Evolutionary conservation across 1,140 invertebrate species (phyloP).

Genomic region (Pogonus chalceus): DNA sequence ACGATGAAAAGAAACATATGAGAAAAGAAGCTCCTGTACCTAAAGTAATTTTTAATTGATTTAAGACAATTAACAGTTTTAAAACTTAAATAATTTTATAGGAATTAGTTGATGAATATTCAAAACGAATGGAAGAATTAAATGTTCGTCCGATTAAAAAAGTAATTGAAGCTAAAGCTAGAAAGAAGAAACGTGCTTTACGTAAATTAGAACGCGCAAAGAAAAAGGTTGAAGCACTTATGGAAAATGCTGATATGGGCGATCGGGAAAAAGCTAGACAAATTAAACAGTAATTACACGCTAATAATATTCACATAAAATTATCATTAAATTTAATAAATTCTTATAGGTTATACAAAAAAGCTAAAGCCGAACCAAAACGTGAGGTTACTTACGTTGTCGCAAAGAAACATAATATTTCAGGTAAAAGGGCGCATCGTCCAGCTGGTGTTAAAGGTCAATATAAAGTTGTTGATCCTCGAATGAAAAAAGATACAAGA

Average conservation of each 20-base stretch:
- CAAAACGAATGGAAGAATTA: slow-evolving; percentile 71
- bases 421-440: slow-evolving; percentile 62
- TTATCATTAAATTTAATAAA: too few species aligned
- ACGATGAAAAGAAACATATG: slow-evolving; percentile 91
- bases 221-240: slow-evolving; percentile 86
- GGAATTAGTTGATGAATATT: slow-evolving; percentile 62
- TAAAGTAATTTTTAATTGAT: slow-evolving; percentile 41
- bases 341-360: slow-evolving; percentile 82
- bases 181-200: slow-evolving; percentile 85
- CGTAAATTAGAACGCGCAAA: slow-evolving; percentile 86
- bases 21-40: slow-evolving; percentile 66
- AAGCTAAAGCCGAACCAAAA: slow-evolving; percentile 72
- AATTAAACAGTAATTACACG: slow-evolving; percentile 64
- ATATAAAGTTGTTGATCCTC: slow-evolving; percentile 88
- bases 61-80: not conserved
- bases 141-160: slow-evolving; percentile 95
- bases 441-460: slow-evolving; percentile 84
- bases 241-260: slow-evolving; percentile 82
- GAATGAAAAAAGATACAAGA: slow-evolving; percentile 90
- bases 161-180: slow-evolving; percentile 93
- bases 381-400: slow-evolving; percentile 91
- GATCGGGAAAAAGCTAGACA: slow-evolving; percentile 88
- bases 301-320: slow-evolving; percentile 5
- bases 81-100: slow-evolving; percentile 26
- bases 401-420: slow-evolving; percentile 71